These are phyloP conservation scores for Agelas oroides DNA, from an alignment of 37 sponge, comb jelly and placozoan species.

Conservation along the genomic window DNA sequence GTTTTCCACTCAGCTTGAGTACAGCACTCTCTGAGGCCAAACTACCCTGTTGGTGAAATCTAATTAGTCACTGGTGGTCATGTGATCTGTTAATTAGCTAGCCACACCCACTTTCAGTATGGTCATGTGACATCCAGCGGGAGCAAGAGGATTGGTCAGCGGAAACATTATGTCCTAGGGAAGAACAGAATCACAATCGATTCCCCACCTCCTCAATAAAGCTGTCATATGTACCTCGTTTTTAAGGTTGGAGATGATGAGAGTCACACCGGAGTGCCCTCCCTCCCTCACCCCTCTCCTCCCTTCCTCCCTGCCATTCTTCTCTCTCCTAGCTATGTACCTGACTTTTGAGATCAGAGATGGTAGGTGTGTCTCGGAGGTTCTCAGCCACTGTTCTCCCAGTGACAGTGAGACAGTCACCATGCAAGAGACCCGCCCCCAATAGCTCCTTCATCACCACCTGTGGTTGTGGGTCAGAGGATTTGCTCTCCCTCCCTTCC, in stretches of 20 bases:
- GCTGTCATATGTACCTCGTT: too few relatives aligned
- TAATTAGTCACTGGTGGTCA: background rate
- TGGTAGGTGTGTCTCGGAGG: conserved; percentile 15
- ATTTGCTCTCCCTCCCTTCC: background rate
- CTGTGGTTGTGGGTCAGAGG: background rate
- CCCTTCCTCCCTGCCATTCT: too few relatives aligned
- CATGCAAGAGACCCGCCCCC: conserved; percentile 52
- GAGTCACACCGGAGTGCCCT: too few relatives aligned
- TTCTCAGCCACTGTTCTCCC: conserved; percentile 78
- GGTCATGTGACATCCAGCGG: conserved; percentile 62
- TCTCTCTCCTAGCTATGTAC: background rate
- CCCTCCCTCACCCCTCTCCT: too few relatives aligned
- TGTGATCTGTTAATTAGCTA: background rate
- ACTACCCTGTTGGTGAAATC: conserved; percentile 13
- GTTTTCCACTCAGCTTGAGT: conserved; percentile 79
- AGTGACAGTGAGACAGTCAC: conserved; percentile 81
- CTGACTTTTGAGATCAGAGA: conserved; percentile 52
- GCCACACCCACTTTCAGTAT: conserved; percentile 43
- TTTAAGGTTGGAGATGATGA: too few relatives aligned
- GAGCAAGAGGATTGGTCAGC: conserved; percentile 48
- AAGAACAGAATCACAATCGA: too few relatives aligned
- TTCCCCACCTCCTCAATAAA: too few relatives aligned
- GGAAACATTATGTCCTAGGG: conserved; percentile 61
- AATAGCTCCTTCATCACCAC: conserved; percentile 80
- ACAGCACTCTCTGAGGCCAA: conserved; percentile 78